These are phyloP conservation scores for Zaprionus taronus DNA, from an alignment of 1,140 invertebrate genomes.

Conservation along the genomic window DNA sequence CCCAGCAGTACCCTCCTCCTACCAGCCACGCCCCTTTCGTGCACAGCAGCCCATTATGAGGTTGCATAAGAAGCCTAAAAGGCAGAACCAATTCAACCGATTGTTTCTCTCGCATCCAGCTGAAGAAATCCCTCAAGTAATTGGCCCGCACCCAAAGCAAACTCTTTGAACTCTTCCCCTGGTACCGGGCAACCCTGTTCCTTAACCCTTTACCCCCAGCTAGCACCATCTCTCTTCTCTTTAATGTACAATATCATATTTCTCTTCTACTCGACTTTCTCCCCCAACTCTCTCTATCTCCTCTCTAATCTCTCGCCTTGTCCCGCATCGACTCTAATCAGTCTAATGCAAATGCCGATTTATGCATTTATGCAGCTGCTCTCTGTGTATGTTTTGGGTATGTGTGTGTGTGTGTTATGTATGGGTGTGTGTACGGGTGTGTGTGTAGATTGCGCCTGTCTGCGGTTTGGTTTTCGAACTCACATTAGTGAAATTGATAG, in stretches of 20 bases:
- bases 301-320: background rate
- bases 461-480: constrained; percentile 28
- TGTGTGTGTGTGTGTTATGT: constrained; percentile 7
- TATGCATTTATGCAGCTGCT: constrained; percentile 39
- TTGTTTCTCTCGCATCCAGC: background rate
- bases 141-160: constrained; percentile 7
- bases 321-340: constrained; percentile 51
- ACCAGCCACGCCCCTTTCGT: background rate
- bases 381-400: background rate
- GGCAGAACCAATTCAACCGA: background rate
- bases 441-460: constrained; percentile 2
- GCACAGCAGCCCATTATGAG: background rate
- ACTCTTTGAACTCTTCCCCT: background rate
- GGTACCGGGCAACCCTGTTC: background rate
- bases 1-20: background rate
- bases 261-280: background rate
- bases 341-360: constrained; percentile 67
- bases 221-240: background rate
- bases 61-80: background rate
- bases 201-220: background rate
- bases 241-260: too few relatives aligned
- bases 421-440: constrained; percentile 9
- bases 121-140: constrained; percentile 23
- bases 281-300: background rate
- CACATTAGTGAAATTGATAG: constrained; percentile 45